phyloP scores from a whole-genome alignment of 2,113 vertebrate genomes.

The Nipponia nippon region DNA sequence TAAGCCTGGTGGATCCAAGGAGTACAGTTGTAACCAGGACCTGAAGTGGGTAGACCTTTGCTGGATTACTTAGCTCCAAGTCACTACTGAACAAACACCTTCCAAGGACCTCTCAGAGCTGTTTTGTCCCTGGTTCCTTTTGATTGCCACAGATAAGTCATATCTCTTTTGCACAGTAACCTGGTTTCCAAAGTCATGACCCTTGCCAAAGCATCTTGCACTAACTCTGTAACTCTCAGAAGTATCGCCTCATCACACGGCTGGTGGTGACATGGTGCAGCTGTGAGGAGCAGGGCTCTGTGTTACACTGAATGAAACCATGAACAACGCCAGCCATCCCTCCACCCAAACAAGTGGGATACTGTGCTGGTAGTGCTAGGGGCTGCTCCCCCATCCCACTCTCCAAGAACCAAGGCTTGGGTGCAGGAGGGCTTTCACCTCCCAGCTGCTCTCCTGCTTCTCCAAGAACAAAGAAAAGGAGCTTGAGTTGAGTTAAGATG shows the following conservation, averaged over 20 bases:
- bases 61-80: neutral
- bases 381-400: rapidly evolving
- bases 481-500: neutral
- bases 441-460: neutral
- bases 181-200: neutral
- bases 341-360: neutral
- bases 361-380: rapidly evolving
- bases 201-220: neutral
- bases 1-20: neutral
- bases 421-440: neutral
- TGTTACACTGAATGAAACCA: neutral
- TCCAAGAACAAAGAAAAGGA: neutral
- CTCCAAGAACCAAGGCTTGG: neutral
- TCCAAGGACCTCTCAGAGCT: neutral
- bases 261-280: neutral
- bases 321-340: neutral
- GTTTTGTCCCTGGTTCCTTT: neutral
- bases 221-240: neutral
- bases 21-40: neutral
- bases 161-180: neutral
- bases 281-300: neutral
- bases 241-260: neutral
- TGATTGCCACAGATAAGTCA: neutral
- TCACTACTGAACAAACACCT: neutral
- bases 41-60: neutral